These are phyloP conservation scores for Coptodon rendalli DNA, from an alignment of 2,113 vertebrate genomes.

Conservation along the genomic window DNA sequence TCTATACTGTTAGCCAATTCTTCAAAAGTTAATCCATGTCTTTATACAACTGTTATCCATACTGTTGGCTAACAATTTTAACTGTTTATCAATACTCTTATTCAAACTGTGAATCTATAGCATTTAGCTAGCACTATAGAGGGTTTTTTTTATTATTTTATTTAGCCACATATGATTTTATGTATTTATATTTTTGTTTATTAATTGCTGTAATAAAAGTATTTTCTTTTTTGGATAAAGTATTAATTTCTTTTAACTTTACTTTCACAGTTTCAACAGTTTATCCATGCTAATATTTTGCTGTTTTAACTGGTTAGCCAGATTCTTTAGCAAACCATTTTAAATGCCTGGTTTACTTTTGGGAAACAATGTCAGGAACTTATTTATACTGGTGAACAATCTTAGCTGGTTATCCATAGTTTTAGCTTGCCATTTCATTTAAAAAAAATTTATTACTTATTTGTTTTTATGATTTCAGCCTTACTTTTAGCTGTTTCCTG, in stretches of 20 bases:
- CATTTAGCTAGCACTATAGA: neutral
- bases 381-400: neutral
- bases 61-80: neutral
- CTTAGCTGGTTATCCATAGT: neutral
- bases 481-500: neutral
- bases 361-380: neutral
- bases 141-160: neutral
- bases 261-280: neutral
- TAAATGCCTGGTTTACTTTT: neutral
- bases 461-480: neutral
- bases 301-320: neutral
- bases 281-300: neutral
- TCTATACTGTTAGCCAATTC: neutral
- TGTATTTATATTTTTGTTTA: neutral
- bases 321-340: neutral
- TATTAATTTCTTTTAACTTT: neutral
- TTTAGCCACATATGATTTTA: neutral
- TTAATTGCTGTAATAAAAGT: neutral
- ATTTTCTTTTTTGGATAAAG: neutral
- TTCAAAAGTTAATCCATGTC: neutral
- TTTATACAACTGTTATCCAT: neutral
- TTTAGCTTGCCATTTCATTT: neutral
- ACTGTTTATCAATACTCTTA: neutral
- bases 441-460: neutral
- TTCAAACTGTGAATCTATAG: neutral